These are phyloP conservation scores for Caenorhabditis sp. DNA, from an alignment of 2,888 invertebrate species.

Conservation along the genomic window DNA sequence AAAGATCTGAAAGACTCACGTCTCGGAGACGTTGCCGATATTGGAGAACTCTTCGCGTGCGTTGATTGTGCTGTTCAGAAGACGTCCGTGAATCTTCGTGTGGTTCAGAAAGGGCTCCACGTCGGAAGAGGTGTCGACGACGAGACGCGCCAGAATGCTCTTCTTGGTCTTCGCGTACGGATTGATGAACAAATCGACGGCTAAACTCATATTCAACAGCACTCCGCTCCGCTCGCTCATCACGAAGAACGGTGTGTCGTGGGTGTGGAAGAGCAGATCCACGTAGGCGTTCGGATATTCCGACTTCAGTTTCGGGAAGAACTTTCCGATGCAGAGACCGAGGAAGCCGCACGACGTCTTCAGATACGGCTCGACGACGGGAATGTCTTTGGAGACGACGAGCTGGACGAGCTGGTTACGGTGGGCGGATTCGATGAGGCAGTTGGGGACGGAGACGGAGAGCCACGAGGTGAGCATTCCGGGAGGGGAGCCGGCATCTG, in stretches of 20 bases:
- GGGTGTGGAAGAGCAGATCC: constrained; percentile 70
- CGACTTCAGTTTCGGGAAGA: constrained; percentile 66
- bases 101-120: constrained; percentile 63
- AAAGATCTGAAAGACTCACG: constrained; percentile 48
- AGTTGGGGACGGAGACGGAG: constrained; percentile 67
- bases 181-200: constrained; percentile 53
- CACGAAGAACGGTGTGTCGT: constrained; percentile 24
- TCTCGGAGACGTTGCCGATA: constrained; percentile 67
- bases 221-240: constrained; percentile 32
- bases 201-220: constrained; percentile 48
- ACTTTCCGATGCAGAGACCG: constrained; percentile 70
- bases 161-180: constrained; percentile 36
- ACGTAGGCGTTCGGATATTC: constrained; percentile 68
- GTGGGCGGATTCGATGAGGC: constrained; percentile 70
- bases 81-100: constrained; percentile 58
- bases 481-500: constrained; percentile 54
- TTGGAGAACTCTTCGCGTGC: constrained; percentile 64
- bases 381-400: constrained; percentile 59
- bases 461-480: constrained; percentile 74
- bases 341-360: constrained; percentile 66
- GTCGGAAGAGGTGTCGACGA: constrained; percentile 59
- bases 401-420: constrained; percentile 61
- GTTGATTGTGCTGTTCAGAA: constrained; percentile 59
- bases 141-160: constrained; percentile 67
- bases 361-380: constrained; percentile 58